phyloP scores from a whole-genome alignment of 2,113 vertebrate species.

The Elgaria multicarinata region DNA sequence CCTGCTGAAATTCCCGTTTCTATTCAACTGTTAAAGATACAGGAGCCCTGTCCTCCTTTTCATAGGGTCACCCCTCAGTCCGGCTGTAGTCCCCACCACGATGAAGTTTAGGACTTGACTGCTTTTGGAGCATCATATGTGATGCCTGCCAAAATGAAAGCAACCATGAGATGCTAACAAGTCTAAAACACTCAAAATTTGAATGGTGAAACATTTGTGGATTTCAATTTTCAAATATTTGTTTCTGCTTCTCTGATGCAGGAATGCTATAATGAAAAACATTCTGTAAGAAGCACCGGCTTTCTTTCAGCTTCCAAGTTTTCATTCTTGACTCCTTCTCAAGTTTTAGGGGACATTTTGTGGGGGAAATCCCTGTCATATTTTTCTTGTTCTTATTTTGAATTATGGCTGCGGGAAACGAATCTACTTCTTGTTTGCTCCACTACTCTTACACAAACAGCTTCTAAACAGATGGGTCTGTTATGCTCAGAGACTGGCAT shows the following conservation, averaged over 20 bases:
- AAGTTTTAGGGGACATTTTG: neutral
- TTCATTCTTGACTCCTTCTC: neutral
- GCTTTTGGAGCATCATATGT: too few relatives aligned
- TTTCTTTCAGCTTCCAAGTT: neutral
- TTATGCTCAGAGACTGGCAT: neutral
- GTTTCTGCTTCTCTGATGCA: neutral
- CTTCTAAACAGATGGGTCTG: constrained; percentile 2
- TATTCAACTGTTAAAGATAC: too few relatives aligned
- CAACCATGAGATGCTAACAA: too few relatives aligned
- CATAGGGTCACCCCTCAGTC: too few relatives aligned
- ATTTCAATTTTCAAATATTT: too few relatives aligned
- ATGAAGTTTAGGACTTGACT: too few relatives aligned
- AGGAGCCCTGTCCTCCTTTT: too few relatives aligned
- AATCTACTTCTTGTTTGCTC: neutral
- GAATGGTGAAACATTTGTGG: too few relatives aligned
- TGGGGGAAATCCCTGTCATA: neutral
- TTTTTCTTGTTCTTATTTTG: neutral
- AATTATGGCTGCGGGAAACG: neutral
- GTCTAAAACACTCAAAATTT: too few relatives aligned
- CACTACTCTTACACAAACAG: neutral
- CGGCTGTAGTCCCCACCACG: too few relatives aligned
- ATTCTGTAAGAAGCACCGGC: neutral
- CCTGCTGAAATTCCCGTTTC: too few relatives aligned
- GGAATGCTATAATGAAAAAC: neutral
- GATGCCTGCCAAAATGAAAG: too few relatives aligned